Conservation (phyloP, 2,113 vertebrate species). For the Calonectris borealis region DNA sequence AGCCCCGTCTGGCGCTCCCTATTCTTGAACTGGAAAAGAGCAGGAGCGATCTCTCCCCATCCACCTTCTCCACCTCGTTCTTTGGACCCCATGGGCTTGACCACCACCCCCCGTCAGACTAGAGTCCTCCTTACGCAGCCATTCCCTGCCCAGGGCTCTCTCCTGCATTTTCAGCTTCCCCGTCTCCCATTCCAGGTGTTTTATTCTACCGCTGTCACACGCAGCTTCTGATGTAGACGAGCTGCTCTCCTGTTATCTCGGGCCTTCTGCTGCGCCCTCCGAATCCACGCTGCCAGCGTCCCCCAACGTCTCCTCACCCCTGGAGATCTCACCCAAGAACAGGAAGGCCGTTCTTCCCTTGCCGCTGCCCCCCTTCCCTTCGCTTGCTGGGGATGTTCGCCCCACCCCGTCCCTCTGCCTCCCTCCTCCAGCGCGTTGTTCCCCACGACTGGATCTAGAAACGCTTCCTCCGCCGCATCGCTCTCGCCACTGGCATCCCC, state of each 20-base stretch:
- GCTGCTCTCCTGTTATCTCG: too few species aligned
- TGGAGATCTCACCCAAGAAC: neutral
- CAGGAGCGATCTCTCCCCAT: neutral
- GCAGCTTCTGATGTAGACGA: fast-evolving
- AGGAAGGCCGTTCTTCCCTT: neutral
- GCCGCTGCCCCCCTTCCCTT: too few species aligned
- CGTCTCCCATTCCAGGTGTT: fast-evolving
- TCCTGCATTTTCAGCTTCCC: neutral
- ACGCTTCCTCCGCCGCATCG: fast-evolving
- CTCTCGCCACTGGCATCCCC: fast-evolving
- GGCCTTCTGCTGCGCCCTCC: neutral
- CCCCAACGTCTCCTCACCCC: neutral
- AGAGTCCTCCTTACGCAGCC: neutral
- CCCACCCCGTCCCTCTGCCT: neutral
- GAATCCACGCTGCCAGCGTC: fast-evolving
- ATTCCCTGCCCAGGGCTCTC: neutral
- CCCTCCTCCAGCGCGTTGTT: neutral
- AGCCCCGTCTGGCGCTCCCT: neutral
- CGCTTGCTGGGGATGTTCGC: too few species aligned
- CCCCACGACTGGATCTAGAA: neutral
- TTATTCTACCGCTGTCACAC: neutral
- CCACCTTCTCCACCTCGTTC: fast-evolving
- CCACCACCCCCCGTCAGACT: neutral
- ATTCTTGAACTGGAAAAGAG: neutral
- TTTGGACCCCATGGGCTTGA: neutral